These are phyloP conservation scores for Keiferia lycopersicella DNA, from an alignment of 2,888 invertebrate species.

Conservation along the genomic window DNA sequence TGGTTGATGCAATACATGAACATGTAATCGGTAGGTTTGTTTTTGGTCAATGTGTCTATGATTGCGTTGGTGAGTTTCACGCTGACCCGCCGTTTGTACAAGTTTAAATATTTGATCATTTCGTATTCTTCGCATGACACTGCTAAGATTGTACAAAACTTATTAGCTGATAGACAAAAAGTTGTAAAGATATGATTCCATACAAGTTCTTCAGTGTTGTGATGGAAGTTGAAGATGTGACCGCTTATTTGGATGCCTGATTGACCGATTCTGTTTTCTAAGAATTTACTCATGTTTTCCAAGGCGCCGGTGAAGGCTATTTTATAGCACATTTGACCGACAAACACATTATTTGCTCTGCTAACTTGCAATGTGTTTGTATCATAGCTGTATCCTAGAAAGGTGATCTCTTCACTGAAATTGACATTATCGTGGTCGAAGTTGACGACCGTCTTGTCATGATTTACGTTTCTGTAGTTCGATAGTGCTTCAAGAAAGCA, in stretches of 20 bases:
- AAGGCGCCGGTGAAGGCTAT: slow-evolving; percentile 64
- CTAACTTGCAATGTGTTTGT: slow-evolving; percentile 63
- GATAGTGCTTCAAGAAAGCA: slow-evolving; percentile 61
- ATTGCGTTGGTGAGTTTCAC: slow-evolving; percentile 68
- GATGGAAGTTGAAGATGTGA: slow-evolving; percentile 67
- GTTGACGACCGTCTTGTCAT: slow-evolving; percentile 67
- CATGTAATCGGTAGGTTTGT: slow-evolving; percentile 50
- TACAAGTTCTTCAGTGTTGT: slow-evolving; percentile 61
- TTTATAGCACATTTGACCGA: slow-evolving; percentile 74
- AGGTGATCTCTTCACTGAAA: slow-evolving; percentile 57
- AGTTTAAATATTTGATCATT: slow-evolving; percentile 51
- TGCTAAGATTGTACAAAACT: slow-evolving; percentile 71
- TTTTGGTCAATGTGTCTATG: slow-evolving; percentile 54
- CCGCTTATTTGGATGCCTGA: slow-evolving; percentile 69
- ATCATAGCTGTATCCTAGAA: slow-evolving; percentile 68
- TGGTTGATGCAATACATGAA: slow-evolving; percentile 75
- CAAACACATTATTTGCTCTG: slow-evolving; percentile 63
- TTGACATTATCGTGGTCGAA: slow-evolving; percentile 56
- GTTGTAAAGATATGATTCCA: slow-evolving; percentile 71
- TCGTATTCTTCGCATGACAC: slow-evolving; percentile 57
- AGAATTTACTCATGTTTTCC: slow-evolving; percentile 57
- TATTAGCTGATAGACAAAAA: slow-evolving; percentile 73
- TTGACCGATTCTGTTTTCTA: slow-evolving; percentile 69
- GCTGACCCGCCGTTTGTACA: slow-evolving; percentile 69
- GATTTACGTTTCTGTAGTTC: slow-evolving; percentile 69